Conservation (phyloP, 2,888 invertebrate species). For the Helleia helle region DNA sequence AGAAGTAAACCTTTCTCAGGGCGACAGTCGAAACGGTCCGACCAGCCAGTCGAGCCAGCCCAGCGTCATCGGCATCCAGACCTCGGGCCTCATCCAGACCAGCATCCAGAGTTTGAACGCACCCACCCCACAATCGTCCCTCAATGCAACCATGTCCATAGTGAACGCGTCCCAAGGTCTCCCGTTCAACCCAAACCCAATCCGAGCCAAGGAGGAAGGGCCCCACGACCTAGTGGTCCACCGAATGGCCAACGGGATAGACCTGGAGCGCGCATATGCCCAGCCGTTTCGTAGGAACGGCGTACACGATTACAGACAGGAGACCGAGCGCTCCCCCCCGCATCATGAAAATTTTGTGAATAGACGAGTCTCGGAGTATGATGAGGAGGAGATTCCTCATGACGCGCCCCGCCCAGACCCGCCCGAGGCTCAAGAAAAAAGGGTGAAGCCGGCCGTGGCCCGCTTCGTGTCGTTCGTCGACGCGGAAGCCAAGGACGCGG, state of each 20-base stretch:
- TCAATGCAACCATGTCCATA: no score
- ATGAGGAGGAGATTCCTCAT: slow-evolving; percentile 49
- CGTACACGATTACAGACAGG: slow-evolving; percentile 51
- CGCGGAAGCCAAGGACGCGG: slow-evolving; percentile 43
- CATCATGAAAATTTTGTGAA: slow-evolving; percentile 50
- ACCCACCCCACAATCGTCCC: no score
- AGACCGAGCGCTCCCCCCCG: no score
- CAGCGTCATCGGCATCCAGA: slow-evolving; percentile 48
- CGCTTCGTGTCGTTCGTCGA: slow-evolving; percentile 51
- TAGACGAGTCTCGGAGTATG: slow-evolving; percentile 55
- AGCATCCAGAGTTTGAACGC: no score
- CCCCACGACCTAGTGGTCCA: slow-evolving; percentile 58
- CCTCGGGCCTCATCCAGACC: no score
- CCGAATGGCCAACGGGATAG: slow-evolving; percentile 52
- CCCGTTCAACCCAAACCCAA: not conserved
- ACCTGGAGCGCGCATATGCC: slow-evolving; percentile 48
- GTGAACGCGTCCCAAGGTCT: slow-evolving; percentile 28
- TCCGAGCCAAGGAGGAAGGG: slow-evolving; percentile 29
- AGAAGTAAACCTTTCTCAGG: slow-evolving; percentile 30
- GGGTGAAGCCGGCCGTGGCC: slow-evolving; percentile 54
- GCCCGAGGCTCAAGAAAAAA: slow-evolving; percentile 49
- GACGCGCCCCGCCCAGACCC: slow-evolving; percentile 41
- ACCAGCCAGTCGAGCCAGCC: slow-evolving; percentile 39
- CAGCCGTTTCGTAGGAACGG: slow-evolving; percentile 46
- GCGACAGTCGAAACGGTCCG: slow-evolving; percentile 56